A percentile compares a stretch with the other conserved stretches of the same genome.
Evolutionary conservation across 2,888 invertebrate species (phyloP).

Genomic region (Apodemia zela): DNA sequence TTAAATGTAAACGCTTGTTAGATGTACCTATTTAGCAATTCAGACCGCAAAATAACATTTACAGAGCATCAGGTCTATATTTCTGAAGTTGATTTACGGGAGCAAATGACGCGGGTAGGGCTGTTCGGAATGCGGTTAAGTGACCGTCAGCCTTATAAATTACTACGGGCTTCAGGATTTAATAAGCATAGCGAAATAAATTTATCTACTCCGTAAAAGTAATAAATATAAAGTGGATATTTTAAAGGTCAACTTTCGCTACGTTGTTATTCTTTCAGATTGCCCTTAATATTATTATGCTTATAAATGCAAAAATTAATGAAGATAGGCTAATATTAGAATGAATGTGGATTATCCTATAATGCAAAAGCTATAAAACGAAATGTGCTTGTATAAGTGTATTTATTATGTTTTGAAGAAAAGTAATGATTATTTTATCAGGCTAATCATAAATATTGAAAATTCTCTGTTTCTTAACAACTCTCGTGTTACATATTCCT

Average conservation of each 20-base stretch:
- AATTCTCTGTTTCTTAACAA: no score
- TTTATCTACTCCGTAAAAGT: constrained; percentile 4
- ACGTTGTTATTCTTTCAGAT: no score
- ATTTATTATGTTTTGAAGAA: no score
- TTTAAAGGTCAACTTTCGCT: constrained; percentile 2
- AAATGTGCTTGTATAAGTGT: no score
- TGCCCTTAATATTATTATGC: no score
- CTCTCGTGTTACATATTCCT: no score
- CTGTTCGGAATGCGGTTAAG: constrained; percentile 22
- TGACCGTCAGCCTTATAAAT: constrained; percentile 23
- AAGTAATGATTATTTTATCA: no score
- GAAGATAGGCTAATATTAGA: no score
- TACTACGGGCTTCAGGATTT: constrained; percentile 21
- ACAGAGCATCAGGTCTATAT: constrained; percentile 8
- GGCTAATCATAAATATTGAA: no score
- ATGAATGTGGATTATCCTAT: no score
- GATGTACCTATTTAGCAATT: neutral
- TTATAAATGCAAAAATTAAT: no score
- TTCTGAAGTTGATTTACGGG: constrained; percentile 24
- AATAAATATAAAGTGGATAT: constrained; percentile 9
- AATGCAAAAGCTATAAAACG: no score
- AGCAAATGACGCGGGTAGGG: constrained; percentile 23
- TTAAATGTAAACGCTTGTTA: neutral
- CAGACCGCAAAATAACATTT: neutral
- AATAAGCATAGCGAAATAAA: constrained; percentile 22